Evolutionary conservation across 2,113 vertebrate species (phyloP), one percentile per base, ranked within the genome.

Genomic region (Urocitellus parryii): DNA sequence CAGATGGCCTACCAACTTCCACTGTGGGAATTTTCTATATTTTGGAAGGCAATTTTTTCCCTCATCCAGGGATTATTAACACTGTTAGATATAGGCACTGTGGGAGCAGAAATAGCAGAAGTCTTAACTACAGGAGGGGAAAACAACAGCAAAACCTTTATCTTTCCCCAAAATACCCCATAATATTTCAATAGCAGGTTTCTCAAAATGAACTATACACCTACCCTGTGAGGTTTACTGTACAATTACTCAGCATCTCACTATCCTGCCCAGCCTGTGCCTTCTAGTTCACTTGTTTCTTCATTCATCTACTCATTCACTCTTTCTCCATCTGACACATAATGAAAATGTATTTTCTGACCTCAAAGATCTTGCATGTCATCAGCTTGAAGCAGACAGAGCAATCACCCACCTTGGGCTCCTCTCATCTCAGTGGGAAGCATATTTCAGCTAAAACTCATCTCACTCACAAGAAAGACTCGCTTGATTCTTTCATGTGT

Each of bases 1-100:
- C 92, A 48, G 17, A 90, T 84, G 51, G 94, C 88, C 56, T 7
- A 68, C 1, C 7, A 73, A 65, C 34, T 68, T 95, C 73, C n/a
- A 93, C 91, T 77, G 68, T 17, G 27, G 39, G 14, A 32, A 77
- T 96, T 88, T 91, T 96, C 83, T 89, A 82, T 78, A 95, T 96
- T 88, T 89, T 67, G 34, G 73, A 88, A 63, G n/a, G 78, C 88
- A 53, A 81, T 81, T 96, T 96, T 96, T 95, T 72, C 65, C 11
- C 25, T 93, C 25, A 84, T 58, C 61, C 88, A 42, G 61, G 5
- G 48, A 87, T 68, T 45, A 86, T 85, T 81, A 86, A 92, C 48
- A 76, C 29, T 67, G 39, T 78, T 94, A 88, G 51, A 92, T 37
- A 77, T n/a, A 68, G 24, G 48, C n/a, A 94, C 25, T 77, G 20